Conservation (phyloP, 2,888 invertebrate species). For the Acleris laterana region DNA sequence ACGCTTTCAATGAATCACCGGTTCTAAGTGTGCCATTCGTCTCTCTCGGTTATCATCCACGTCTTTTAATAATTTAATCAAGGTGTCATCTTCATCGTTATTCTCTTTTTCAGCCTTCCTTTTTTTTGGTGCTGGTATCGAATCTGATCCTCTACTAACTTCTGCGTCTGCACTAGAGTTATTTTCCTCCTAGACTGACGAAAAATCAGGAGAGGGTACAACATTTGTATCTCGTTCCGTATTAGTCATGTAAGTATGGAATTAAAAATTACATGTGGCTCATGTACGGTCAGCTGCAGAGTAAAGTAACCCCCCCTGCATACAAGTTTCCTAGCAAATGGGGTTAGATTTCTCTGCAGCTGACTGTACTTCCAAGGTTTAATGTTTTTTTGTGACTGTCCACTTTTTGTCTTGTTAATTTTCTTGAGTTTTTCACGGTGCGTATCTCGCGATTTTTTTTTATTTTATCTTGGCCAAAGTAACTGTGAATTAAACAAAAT, state of each 20-base stretch:
- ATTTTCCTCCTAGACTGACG: constrained; percentile 33
- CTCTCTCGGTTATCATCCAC: constrained; percentile 36
- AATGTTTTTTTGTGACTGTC: constrained; percentile 40
- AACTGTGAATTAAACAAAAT: constrained; percentile 39
- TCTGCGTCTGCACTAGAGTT: constrained; percentile 21
- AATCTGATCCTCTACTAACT: constrained; percentile 35
- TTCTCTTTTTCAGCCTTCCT: constrained; percentile 23
- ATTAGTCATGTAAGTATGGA: constrained; percentile 39
- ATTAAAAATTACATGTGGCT: constrained; percentile 39
- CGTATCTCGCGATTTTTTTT: constrained; percentile 39
- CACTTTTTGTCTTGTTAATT: constrained; percentile 40
- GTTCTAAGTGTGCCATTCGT: constrained; percentile 38
- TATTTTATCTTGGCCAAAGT: constrained; percentile 37
- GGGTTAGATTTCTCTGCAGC: no score
- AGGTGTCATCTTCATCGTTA: constrained; percentile 22
- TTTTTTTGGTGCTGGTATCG: constrained; percentile 25
- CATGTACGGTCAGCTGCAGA: no score
- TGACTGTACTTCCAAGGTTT: constrained; percentile 41
- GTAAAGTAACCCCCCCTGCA: no score
- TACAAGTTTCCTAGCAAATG: no score
- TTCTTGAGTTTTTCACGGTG: constrained; percentile 41
- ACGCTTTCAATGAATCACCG: constrained; percentile 39
- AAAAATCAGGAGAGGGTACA: constrained; percentile 36
- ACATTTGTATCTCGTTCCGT: constrained; percentile 23
- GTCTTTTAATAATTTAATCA: constrained; percentile 33